Evolutionary conservation across 2,888 invertebrate genomes (phyloP), one percentile per base, ranked within the genome.

Genomic region (Campoplex nolae): DNA sequence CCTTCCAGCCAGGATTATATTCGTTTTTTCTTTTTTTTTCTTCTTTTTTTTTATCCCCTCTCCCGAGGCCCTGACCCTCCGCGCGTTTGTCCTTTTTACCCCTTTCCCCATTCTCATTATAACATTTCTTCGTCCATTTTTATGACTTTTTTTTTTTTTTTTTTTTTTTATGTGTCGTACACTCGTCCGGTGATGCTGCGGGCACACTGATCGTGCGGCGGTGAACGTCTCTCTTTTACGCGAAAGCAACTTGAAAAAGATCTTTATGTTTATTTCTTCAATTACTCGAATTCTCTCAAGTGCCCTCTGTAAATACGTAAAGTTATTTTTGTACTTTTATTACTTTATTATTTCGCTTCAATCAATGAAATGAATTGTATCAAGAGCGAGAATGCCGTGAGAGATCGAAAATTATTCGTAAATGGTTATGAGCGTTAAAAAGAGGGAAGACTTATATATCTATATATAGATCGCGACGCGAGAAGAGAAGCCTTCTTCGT

Each of bases 1-100:
- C 54, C 35, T 88, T 68, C 89, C 88, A 89, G 90, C 85, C 88
- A 90, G 88, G 62, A 58, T 76, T 76, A 90, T 89, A 74, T 88
- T 83, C 83, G 56, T 56, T 35, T 38, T 58, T 38, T 23, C 0
- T 23, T 23, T 23, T 23, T 23, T 23, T 23, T 23, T 23, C 23
- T 23, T 23, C 23, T 23, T 23, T 23, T 23, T 23, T 23, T 23
- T 23, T 23, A 23, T 23, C 23, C 23, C 56, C 35, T 35, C 54
- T 9, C 51, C 32, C 48, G 51, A 71, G 3, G 13, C 32, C 58
- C 58, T 62, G 32, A 28, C 58, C 58, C 32, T 1, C 13, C 3
- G 1, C n/a, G 23, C 13, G 16, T 62, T 32, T 62, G 13, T 38
- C 67, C 67, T 67, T 73, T 71, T 73, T 28, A 70, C 42, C 45